Conservation (phyloP, 2,888 invertebrate species). For the Frankliniella fusca region DNA sequence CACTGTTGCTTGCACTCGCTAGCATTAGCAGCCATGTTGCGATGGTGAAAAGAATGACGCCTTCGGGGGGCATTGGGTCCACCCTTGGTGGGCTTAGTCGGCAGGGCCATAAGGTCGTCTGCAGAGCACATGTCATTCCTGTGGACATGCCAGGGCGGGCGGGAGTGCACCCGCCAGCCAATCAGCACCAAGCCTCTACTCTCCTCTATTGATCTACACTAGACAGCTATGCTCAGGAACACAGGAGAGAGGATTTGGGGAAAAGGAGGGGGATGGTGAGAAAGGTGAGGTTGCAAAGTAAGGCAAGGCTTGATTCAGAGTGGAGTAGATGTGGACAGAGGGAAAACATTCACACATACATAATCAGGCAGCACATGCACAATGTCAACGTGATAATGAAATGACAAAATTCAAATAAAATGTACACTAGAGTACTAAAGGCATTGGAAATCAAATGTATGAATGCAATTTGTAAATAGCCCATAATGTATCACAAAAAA, state of each 20-base stretch:
- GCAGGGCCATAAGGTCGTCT: conserved; percentile 21
- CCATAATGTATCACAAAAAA: background rate
- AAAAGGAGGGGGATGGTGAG: background rate
- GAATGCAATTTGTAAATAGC: no score
- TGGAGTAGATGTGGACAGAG: conserved; percentile 6
- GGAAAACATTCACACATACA: conserved; percentile 21
- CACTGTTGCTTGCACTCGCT: conserved; percentile 39
- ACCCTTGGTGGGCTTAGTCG: conserved; percentile 33
- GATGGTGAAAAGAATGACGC: conserved; percentile 39
- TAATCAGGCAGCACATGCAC: conserved; percentile 2
- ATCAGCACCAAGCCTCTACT: background rate
- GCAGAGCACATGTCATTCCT: conserved; percentile 22
- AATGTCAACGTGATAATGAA: conserved; percentile 24
- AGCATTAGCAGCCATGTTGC: conserved; percentile 28
- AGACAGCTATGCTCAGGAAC: background rate
- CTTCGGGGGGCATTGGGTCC: conserved; percentile 31
- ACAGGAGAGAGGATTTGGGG: background rate
- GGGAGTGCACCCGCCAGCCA: background rate
- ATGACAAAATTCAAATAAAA: conserved; percentile 20
- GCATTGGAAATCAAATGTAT: no score
- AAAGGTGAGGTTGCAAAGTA: background rate
- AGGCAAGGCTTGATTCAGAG: background rate
- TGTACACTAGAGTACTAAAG: background rate
- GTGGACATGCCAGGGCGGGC: background rate
- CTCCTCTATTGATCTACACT: background rate